Conservation (phyloP, 1,140 invertebrate species). For the Steinernema feltiae region DNA sequence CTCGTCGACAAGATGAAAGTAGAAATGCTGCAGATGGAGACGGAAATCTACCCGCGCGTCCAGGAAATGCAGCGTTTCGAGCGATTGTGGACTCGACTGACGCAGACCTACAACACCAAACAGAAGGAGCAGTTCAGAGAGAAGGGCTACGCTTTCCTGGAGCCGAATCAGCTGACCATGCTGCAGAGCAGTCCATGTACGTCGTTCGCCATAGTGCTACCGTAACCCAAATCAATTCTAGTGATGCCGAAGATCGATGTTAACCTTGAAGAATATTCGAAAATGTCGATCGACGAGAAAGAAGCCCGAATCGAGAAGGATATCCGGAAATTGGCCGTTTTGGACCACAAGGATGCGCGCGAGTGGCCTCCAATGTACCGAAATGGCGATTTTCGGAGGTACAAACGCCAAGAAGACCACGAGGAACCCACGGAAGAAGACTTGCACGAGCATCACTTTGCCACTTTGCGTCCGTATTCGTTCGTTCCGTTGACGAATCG, state of each 20-base stretch:
- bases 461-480: slow-evolving; percentile 17
- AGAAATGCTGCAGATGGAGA: slow-evolving; percentile 28
- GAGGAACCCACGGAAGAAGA: neutral
- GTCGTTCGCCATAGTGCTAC: neutral
- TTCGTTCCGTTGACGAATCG: slow-evolving; percentile 18
- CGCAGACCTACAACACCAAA: neutral
- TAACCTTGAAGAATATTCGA: neutral
- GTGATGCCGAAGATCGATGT: neutral
- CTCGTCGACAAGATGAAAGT: slow-evolving; percentile 20
- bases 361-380: slow-evolving; percentile 3
- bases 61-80: slow-evolving; percentile 27
- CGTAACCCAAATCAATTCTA: neutral
- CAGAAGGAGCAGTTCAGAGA: neutral
- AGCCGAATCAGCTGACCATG: slow-evolving; percentile 5
- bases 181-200: slow-evolving; percentile 1
- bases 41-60: slow-evolving; percentile 28
- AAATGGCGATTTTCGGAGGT: neutral
- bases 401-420: neutral
- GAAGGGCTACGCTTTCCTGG: slow-evolving; percentile 18
- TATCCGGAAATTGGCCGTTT: neutral
- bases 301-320: slow-evolving; percentile 4
- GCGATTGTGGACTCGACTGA: slow-evolving; percentile 9
- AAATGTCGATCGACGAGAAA: neutral
- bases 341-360: neutral
- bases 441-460: neutral